Evolutionary conservation across 23 tunicate species (phyloP), one percentile per base, ranked within the genome.

Genomic region (Botrylloides violaceus): DNA sequence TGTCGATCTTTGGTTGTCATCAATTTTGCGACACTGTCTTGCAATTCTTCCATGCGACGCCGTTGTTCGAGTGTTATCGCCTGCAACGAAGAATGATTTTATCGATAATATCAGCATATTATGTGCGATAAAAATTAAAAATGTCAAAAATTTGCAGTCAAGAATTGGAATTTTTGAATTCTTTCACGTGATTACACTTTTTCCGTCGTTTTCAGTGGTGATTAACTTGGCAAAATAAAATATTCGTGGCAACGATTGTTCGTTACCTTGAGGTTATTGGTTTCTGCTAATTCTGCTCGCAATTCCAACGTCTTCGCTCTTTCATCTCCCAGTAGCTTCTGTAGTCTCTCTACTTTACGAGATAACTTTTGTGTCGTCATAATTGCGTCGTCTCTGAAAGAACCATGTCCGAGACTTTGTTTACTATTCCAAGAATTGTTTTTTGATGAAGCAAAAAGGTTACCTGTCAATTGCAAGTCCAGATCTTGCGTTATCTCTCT

Each of bases 241-340:
- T n/a, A n/a, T n/a, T n/a, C n/a, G n/a, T n/a, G n/a, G n/a, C n/a
- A n/a, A n/a, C n/a, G n/a, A n/a, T n/a, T n/a, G n/a, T n/a, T n/a
- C n/a, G n/a, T 60, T 60, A 90, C 97, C 70, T 90, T 90, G 27
- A 90, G 63, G 66, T 90, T 76, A 59, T 92, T 84, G 32, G 98
- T 84, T 66, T 92, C 92, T 62, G 92, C 86, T n/a, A 92, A 87
- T 49, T 92, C 79, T 5, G 92, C 98, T 47, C 82, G 79, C 4
- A 92, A 66, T 72, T 92, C 96, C 4, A 87, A 80, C 21, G 75
- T 92, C 39, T 80, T 84, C 31, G 87, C 87, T 72, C 98, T 73
- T 38, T 84, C 87, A 47, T 92, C 87, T 1, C 92, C 98, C 15
- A 92, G 84, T 4, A 80, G 86, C 36, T 80, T 80, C 35, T 92